Evolutionary conservation across 2,888 invertebrate genomes (phyloP), one percentile per base, ranked within the genome.

Genomic region (Eudasyphora cyanicolor): DNA sequence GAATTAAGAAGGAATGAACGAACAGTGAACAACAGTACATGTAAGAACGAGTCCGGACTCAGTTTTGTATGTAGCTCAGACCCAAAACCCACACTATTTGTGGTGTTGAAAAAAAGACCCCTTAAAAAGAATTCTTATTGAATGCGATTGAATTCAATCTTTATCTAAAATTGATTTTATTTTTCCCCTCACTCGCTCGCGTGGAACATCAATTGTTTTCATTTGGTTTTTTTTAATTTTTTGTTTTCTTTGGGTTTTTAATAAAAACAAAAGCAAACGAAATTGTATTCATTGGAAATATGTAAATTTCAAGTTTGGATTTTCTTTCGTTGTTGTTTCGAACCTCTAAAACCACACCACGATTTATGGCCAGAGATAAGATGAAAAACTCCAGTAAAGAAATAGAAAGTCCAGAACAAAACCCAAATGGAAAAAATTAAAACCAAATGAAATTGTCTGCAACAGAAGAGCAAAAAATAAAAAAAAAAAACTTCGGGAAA

Each of bases 91-190:
- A 64, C 35, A 35, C 64, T 38, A n/a, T n/a, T n/a, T n/a, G n/a
- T n/a, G n/a, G 29, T n/a, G n/a, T 29, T 4, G 14, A 29, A 29
- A 7, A 2, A 19, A 29, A n/a, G 60, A 60, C 19, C n/a, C 17
- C 57, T 12, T n/a, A n/a, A n/a, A 8, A 29, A 60, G 29, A 51
- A 70, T 49, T 51, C 32, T n/a, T 35, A 71, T 71, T 54, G 4
- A 24, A 60, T 29, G 1, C 27, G 35, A 70, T 35, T 29, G 54
- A 54, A 71, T 71, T 71, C 21, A 54, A 71, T 71, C 19, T 71
- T 71, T 71, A 71, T 71, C 71, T 71, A 7, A 70, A 71, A 71
- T 54, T 71, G 71, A n/a, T 71, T 71, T 57, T 71, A 29, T 70
- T 38, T 49, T 38, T 51, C 35, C 19, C n/a, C n/a, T n/a, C n/a